Evolutionary conservation across 2,113 vertebrate genomes (phyloP), one percentile per base, ranked within the genome.

Genomic region (Tichodroma muraria): DNA sequence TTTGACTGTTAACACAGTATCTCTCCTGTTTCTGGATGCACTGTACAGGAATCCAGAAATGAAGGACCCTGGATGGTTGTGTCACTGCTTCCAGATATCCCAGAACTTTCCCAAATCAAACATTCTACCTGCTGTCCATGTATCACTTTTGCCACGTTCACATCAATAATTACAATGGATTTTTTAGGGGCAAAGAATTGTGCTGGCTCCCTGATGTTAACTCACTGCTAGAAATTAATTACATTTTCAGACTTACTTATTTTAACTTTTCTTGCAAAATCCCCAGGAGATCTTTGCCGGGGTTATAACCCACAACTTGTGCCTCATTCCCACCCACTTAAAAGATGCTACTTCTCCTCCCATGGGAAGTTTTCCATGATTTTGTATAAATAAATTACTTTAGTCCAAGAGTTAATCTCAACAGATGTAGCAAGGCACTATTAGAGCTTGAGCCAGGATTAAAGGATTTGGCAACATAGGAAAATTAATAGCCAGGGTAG

Each of bases 381-480:
- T 94, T 80, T 70, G 87, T 94, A 65, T 61, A 88, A 94, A 95
- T 80, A 87, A 85, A 85, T n/a, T 28, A 90, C 38, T 88, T 92
- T 59, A 94, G 94, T 64, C 76, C 85, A 64, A 75, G 56, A 93
- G 53, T 91, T 94, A 60, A 95, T 94, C 93, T 85, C 85, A 78
- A 73, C 85, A 94, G 88, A 80, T 88, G 85, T 13, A 84, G 90
- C 53, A 56, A 88, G 79, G 65, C 75, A 47, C 90, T 90, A 16
- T 54, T 19, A 82, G 84, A 80, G 87, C 87, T 37, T 88, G 81
- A 95, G 85, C 75, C 94, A 85, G 91, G 94, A 95, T 97, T 95
- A 97, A 93, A 79, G 85, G 94, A 95, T 96, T 95, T 96, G 93
- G 82, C 76, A 95, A 86, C 1, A 0, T 3, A 65, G 7, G 14